These are phyloP conservation scores for Rhinogobius similis DNA, from an alignment of 2,113 vertebrate genomes.

Conservation along the genomic window DNA sequence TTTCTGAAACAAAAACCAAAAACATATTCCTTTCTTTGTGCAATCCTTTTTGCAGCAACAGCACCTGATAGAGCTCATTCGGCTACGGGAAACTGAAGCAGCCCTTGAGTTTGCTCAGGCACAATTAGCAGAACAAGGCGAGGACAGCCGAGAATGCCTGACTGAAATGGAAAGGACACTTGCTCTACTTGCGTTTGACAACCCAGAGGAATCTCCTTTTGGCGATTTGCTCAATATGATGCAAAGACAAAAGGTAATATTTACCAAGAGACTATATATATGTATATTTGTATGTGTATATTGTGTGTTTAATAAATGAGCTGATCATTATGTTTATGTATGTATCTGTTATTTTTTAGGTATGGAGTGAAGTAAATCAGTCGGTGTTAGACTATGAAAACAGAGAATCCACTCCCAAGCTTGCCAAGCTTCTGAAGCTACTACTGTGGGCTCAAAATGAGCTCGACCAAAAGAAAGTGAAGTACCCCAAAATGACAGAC, in stretches of 20 bases:
- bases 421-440: slow-evolving; percentile 96
- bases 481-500: slow-evolving; percentile 99
- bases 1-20: too few relatives aligned
- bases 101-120: slow-evolving; percentile 97
- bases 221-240: slow-evolving; percentile 97
- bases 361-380: slow-evolving; percentile 99
- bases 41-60: slow-evolving; percentile 84
- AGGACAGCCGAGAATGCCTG: slow-evolving; percentile 96
- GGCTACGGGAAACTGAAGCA: slow-evolving; percentile 94
- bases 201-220: slow-evolving; percentile 95
- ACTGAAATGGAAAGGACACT: slow-evolving; percentile 97
- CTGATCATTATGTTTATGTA: not conserved
- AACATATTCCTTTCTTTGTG: not conserved
- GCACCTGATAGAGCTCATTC: slow-evolving; percentile 97
- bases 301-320: not conserved
- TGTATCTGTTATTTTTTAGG: slow-evolving; percentile 73
- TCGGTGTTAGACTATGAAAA: slow-evolving; percentile 94
- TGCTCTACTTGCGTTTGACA: slow-evolving; percentile 94
- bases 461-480: slow-evolving; percentile 99
- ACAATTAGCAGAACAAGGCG: slow-evolving; percentile 95
- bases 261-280: not conserved
- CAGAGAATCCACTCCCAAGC: slow-evolving; percentile 94
- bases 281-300: not conserved
- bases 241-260: slow-evolving; percentile 93
- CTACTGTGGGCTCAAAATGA: slow-evolving; percentile 99